These are phyloP conservation scores for Lipophrys pholis DNA, from an alignment of 2,113 vertebrate genomes.

Conservation along the genomic window DNA sequence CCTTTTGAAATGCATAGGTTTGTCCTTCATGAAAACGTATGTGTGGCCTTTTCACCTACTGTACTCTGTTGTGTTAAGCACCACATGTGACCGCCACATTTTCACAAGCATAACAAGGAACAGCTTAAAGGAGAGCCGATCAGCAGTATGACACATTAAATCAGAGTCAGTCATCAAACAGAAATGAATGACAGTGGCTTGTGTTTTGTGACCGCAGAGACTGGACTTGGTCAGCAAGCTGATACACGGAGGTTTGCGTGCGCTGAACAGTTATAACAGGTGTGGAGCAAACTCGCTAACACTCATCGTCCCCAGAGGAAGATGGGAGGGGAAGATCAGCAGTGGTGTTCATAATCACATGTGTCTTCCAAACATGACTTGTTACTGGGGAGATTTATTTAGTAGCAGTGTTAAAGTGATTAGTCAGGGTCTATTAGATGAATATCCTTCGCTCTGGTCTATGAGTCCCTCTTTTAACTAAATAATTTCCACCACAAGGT, in stretches of 20 bases:
- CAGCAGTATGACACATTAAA: not conserved
- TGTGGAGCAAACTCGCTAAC: conserved; percentile 47
- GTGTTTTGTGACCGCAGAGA: conserved; percentile 20
- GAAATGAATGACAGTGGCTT: conserved; percentile 17
- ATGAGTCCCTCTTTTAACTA: too few relatives aligned
- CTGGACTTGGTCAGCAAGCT: conserved; percentile 44
- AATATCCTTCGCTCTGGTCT: too few relatives aligned
- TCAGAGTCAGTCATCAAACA: not conserved
- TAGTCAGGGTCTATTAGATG: too few relatives aligned
- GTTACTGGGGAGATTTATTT: not conserved
- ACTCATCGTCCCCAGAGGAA: conserved; percentile 10
- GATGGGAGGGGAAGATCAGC: conserved; percentile 6
- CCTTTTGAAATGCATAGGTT: conserved; percentile 9
- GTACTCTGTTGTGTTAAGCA: conserved; percentile 25
- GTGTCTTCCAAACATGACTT: not conserved
- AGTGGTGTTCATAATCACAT: conserved; percentile 6
- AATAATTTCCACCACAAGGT: too few relatives aligned
- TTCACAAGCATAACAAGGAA: not conserved
- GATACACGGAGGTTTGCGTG: conserved; percentile 28
- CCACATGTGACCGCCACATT: not conserved
- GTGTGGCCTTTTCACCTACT: conserved; percentile 13
- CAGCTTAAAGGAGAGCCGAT: not conserved
- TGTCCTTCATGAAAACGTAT: not conserved
- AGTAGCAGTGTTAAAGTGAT: not conserved
- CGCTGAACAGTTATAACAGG: conserved; percentile 52